These are phyloP conservation scores for Thelaira solivaga DNA, from an alignment of 2,888 invertebrate species.

Conservation along the genomic window DNA sequence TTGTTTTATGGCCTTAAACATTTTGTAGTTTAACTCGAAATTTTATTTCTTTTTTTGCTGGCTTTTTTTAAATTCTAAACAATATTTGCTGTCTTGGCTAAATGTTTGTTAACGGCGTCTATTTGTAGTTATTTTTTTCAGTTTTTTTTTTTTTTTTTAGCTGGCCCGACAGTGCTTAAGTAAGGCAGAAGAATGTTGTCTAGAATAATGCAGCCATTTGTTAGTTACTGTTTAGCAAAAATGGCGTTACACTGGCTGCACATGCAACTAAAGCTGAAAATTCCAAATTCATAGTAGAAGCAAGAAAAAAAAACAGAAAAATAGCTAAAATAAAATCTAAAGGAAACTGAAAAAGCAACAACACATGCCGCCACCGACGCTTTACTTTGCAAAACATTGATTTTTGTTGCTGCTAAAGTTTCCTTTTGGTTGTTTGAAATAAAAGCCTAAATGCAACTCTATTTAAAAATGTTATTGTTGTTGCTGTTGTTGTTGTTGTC, in stretches of 20 bases:
- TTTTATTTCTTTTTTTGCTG: constrained; percentile 21
- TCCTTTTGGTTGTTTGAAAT: constrained; percentile 41
- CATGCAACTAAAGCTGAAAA: constrained; percentile 57
- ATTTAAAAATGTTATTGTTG: constrained; percentile 52
- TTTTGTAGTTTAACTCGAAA: constrained; percentile 30
- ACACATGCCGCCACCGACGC: constrained; percentile 57
- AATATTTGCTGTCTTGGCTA: constrained; percentile 40
- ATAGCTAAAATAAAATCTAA: neutral
- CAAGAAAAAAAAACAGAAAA: neutral
- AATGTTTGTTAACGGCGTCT: constrained; percentile 55
- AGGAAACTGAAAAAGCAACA: too few species aligned
- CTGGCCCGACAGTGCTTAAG: neutral
- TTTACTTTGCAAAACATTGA: constrained; percentile 46
- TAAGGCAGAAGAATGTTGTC: constrained; percentile 41
- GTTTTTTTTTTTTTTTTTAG: neutral
- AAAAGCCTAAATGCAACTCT: constrained; percentile 62
- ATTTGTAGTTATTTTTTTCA: constrained; percentile 36
- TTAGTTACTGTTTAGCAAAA: constrained; percentile 66
- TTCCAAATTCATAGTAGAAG: neutral
- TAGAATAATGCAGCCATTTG: constrained; percentile 63
- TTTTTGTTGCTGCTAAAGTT: constrained; percentile 43
- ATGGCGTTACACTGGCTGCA: constrained; percentile 74
- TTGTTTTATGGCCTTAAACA: constrained; percentile 56
- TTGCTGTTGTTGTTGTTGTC: constrained; percentile 46
- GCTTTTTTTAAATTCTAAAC: constrained; percentile 22